phyloP scores from a whole-genome alignment of 1,140 invertebrate species.

The Drosophila sproati region DNA sequence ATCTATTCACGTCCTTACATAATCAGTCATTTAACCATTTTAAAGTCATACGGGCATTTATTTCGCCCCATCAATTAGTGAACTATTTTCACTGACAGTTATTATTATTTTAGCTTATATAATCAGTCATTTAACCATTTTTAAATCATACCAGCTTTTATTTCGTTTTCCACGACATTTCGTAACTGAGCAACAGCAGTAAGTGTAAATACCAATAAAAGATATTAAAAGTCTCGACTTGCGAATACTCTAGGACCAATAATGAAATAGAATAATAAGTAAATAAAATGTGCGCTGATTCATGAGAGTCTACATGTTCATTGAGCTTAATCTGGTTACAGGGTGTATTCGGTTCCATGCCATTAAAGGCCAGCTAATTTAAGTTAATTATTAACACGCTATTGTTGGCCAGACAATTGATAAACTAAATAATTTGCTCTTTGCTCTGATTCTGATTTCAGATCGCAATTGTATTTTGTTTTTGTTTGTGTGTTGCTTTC shows the following conservation, averaged over 20 bases:
- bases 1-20: neutral
- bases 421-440: conserved; percentile 38
- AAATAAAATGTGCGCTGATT: no score
- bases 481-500: neutral
- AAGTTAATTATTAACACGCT: conserved; percentile 59
- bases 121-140: conserved; percentile 2
- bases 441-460: conserved; percentile 3
- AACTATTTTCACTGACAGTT: conserved; percentile 34
- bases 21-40: conserved; percentile 2
- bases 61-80: conserved; percentile 36
- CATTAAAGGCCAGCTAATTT: conserved; percentile 31
- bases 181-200: neutral
- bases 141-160: conserved; percentile 4
- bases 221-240: no score
- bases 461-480: neutral
- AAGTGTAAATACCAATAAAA: neutral
- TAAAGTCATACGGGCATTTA: neutral
- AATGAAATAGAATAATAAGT: no score
- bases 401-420: conserved; percentile 34
- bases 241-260: no score
- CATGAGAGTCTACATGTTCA: no score
- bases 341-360: neutral
- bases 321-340: neutral
- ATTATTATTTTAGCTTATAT: conserved; percentile 14
- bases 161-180: conserved; percentile 5